phyloP scores from a whole-genome alignment of 2,113 vertebrate species.

The Epinephelus fuscoguttatus region DNA sequence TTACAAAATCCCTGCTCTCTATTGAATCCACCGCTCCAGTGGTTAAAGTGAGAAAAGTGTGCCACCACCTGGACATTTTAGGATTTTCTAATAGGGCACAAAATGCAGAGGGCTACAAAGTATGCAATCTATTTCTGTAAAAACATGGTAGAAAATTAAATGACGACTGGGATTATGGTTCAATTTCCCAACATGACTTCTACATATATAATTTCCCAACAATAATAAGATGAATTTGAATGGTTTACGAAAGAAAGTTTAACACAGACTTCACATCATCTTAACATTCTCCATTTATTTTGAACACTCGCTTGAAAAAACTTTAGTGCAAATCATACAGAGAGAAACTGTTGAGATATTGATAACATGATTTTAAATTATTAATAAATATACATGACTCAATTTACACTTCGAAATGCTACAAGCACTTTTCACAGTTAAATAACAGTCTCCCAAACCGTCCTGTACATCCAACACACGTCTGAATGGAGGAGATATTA shows the following conservation, averaged over 20 bases:
- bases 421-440: slow-evolving; percentile 92
- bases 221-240: not conserved
- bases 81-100: not conserved
- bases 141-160: not conserved
- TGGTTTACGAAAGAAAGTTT: slow-evolving; percentile 18
- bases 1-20: not conserved
- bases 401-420: slow-evolving; percentile 90
- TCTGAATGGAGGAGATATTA: slow-evolving; percentile 37
- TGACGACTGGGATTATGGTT: not conserved
- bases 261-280: slow-evolving; percentile 37
- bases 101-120: not conserved
- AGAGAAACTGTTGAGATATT: slow-evolving; percentile 85
- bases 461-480: slow-evolving; percentile 64
- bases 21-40: not conserved
- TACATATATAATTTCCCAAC: not conserved
- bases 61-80: slow-evolving; percentile 65
- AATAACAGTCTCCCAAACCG: slow-evolving; percentile 58
- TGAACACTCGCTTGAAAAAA: slow-evolving; percentile 82
- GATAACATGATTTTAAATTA: slow-evolving; percentile 91
- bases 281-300: slow-evolving; percentile 85
- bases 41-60: slow-evolving; percentile 47
- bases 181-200: not conserved
- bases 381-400: slow-evolving; percentile 93
- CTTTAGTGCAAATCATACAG: slow-evolving; percentile 90
- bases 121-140: not conserved